Evolutionary conservation across 1,140 invertebrate genomes (phyloP), one percentile per base, ranked within the genome.

Genomic region (Tyrophagus putrescentiae): DNA sequence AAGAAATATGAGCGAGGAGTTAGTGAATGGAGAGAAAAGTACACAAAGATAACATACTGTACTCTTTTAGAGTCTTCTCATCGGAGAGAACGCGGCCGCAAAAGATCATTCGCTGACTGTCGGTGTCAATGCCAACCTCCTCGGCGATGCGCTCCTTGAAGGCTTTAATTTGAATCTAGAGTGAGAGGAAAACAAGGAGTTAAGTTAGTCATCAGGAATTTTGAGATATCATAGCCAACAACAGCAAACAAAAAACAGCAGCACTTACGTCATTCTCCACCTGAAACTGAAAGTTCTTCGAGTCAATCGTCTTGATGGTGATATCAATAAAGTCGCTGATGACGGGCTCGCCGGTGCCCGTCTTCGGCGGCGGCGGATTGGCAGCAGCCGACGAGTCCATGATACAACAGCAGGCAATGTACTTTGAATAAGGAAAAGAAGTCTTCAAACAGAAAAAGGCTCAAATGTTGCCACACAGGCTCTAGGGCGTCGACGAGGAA

Each of bases 221-320:
- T 0, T 60, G 5, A 48, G 4, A 32, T 29, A 61, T 53, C n/a
- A 50, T 18, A 57, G 54, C 57, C 2, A 25, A 27, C 25, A 34
- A 41, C 34, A 59, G 11, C 27, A 23, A 45, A 58, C 50, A 29
- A 63, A 34, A 3, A 33, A n/a, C 42, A 31, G 34, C 60, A 27
- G 41, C 7, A 76, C 82, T 84, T 78, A 92, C 89, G 73, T 88
- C 82, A 75, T 92, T 85, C 52, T 86, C 81, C 33, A 92, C 82
- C 57, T 77, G 80, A 73, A 89, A 92, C 28, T 76, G 75, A 71
- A 87, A 86, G 77, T 91, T 91, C 68, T 83, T 83, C 7, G 88
- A 87, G 79, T 95, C 88, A 65, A 95, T 77, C 27, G 90, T 95
- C 75, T 93, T 93, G 41, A 95, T 84, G 62, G 84, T 89, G 42